Percentiles rank a stretch among this genome's conserved stretches.
These are phyloP conservation scores for Pycnonotus jocosus DNA, from an alignment of 2,113 vertebrate genomes.

Conservation along the genomic window DNA sequence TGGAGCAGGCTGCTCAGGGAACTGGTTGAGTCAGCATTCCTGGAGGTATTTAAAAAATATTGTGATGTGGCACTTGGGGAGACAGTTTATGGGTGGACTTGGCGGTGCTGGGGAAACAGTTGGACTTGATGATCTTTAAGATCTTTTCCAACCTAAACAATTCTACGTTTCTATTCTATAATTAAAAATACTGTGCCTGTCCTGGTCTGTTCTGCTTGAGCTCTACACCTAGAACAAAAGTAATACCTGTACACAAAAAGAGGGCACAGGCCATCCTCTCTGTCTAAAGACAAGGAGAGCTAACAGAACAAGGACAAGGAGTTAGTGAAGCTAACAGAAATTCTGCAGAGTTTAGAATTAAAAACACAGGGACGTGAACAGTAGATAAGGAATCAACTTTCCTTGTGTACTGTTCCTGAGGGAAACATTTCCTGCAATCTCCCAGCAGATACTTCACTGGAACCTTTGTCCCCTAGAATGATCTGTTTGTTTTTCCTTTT, in stretches of 20 bases:
- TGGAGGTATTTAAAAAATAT: neutral
- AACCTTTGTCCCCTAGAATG: neutral
- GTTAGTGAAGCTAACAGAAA: neutral
- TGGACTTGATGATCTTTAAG: neutral
- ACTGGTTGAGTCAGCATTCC: neutral
- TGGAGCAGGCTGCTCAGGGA: neutral
- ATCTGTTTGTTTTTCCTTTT: neutral
- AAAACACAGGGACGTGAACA: neutral
- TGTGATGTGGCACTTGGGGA: neutral
- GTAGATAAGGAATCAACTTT: neutral
- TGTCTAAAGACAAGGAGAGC: neutral
- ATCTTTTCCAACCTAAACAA: neutral
- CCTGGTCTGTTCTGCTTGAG: neutral
- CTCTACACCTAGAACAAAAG: neutral
- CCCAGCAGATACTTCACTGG: neutral
- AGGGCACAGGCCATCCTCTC: neutral
- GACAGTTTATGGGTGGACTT: neutral
- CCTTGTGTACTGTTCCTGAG: neutral
- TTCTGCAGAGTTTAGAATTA: neutral
- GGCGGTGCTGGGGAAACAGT: neutral
- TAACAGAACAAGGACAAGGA: neutral
- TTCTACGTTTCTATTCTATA: neutral
- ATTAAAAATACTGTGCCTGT: neutral
- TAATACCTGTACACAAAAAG: neutral
- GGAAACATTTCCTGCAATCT: neutral